A percentile compares a stretch with the other conserved stretches of the same genome.
Evolutionary conservation across 2,888 invertebrate genomes (phyloP).

Genomic region (Sthenelais limicola): DNA sequence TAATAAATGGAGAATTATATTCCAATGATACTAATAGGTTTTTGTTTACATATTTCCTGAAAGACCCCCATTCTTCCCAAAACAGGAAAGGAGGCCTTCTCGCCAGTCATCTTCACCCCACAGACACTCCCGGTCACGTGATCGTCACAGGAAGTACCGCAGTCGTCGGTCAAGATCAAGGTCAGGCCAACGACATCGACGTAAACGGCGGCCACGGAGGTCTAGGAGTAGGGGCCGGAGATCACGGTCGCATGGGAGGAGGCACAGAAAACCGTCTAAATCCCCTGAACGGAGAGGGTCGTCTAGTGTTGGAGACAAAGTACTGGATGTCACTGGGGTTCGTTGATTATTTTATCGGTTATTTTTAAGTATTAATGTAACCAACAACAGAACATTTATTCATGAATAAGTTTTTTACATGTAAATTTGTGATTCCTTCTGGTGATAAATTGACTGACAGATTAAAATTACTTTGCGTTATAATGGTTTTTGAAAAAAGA

Average conservation of each 20-base stretch:
- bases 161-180: constrained; percentile 47
- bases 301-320: background rate
- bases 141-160: background rate
- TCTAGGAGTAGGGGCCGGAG: constrained; percentile 52
- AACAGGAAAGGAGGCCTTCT: constrained; percentile 32
- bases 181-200: constrained; percentile 46
- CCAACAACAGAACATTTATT: no score
- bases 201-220: constrained; percentile 40
- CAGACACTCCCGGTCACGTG: background rate
- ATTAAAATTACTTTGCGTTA: no score
- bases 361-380: no score
- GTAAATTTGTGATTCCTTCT: no score
- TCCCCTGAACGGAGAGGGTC: background rate
- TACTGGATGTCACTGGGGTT: background rate
- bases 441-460: no score
- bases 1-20: no score
- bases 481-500: no score
- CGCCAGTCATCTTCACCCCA: background rate
- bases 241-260: constrained; percentile 16
- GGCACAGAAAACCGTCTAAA: no score
- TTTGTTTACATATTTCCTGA: constrained; percentile 41
- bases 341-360: no score
- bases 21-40: constrained; percentile 37
- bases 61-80: constrained; percentile 42
- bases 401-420: no score